Evolutionary conservation across 2,888 invertebrate species (phyloP).

Genomic region (Plebejus melissa): DNA sequence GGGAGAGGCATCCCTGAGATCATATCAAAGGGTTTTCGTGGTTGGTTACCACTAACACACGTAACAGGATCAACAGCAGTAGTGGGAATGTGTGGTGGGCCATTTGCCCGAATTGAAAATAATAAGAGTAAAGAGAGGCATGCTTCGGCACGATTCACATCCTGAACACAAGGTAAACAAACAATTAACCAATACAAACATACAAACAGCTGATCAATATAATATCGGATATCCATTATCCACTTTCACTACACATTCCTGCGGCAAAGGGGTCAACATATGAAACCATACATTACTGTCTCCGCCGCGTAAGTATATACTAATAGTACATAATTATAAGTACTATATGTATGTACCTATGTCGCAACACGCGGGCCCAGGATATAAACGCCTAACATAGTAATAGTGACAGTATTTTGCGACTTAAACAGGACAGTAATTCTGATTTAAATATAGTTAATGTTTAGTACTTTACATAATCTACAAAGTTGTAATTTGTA

Average conservation of each 20-base stretch:
- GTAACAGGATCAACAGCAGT: too few relatives aligned
- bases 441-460: not conserved
- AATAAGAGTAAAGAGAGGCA: too few relatives aligned
- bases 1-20: too few relatives aligned
- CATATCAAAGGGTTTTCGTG: too few relatives aligned
- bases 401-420: not conserved
- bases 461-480: too few relatives aligned
- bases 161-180: not conserved
- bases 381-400: conserved; percentile 6
- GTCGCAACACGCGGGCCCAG: not conserved
- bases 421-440: not conserved
- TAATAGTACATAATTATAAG: not conserved
- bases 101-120: too few relatives aligned
- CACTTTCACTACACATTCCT: conserved; percentile 20
- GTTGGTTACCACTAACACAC: too few relatives aligned
- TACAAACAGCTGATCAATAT: not conserved
- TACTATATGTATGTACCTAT: not conserved
- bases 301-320: not conserved
- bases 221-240: not conserved
- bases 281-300: conserved; percentile 18
- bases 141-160: not conserved
- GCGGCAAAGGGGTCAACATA: conserved; percentile 17
- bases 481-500: too few relatives aligned
- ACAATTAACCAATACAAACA: not conserved
- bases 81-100: too few relatives aligned